Evolutionary conservation across 2,113 vertebrate species (phyloP), one percentile per base, ranked within the genome.

Genomic region (Callorhinus ursinus): DNA sequence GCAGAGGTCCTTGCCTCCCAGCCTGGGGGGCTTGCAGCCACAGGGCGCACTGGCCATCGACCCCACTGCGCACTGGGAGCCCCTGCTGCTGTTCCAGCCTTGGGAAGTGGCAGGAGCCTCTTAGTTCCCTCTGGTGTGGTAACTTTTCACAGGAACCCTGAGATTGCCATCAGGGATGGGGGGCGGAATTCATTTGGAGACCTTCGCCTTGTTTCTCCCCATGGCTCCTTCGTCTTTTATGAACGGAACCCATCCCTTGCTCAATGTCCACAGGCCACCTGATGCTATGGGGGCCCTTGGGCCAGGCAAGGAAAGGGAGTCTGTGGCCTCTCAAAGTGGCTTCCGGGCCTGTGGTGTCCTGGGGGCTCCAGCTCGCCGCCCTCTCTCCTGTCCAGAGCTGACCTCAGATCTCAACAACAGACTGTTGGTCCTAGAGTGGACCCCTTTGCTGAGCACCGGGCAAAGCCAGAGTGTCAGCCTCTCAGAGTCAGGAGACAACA

Each of bases 31-130:
- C 12, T 46, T 36, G 3, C 19, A 5, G 79, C 33, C 26, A 1
- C 46, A 12, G 11, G 13, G 14, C 0, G 2, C 19, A 9, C 28
- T 42, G 51, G 12, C 6, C 1, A 0, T 81, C 36, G 36, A 36
- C 36, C 24, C 59, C 24, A 36, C 9, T 2, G 15, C 31, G 16
- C 14, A 0, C 13, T 19, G 51, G 33, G 59, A 80, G 42, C 51
- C 42, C 19, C 36, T 57, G 18, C n/a, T 55, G 19, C 71, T 79
- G 33, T n/a, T 51, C 72, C 8, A 36, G 46, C 53, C 13, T 74
- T 63, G 19, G n/a, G 36, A 74, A 74, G 57, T 19, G 4, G 11
- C 18, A 79, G 51, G 49, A 21, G 42, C 65, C 28, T 57, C 2
- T 49, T 81, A 16, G 31, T 18, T 42, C 3, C 13, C 71, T 49